These are phyloP conservation scores for Drosophila takahashii DNA, from an alignment of 1,140 invertebrate species.

Conservation along the genomic window DNA sequence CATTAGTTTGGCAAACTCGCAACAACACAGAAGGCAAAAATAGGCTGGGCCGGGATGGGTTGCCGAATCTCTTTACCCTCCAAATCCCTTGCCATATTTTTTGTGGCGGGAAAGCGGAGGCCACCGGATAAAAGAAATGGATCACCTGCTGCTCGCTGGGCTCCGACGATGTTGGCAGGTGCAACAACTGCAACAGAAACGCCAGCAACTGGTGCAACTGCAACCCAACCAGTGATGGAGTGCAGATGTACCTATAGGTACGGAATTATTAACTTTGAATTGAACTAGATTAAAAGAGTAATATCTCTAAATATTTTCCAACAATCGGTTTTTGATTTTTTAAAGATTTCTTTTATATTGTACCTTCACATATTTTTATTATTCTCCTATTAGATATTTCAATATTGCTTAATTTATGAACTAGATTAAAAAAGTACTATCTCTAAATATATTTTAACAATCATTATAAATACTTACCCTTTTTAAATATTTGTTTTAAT, in stretches of 20 bases:
- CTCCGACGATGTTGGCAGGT: slow-evolving; percentile 66
- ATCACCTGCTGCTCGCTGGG: slow-evolving; percentile 74
- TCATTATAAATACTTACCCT: neutral
- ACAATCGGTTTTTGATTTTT: no score
- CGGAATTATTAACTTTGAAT: neutral
- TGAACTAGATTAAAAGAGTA: neutral
- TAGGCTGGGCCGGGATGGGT: slow-evolving; percentile 46
- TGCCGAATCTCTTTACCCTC: slow-evolving; percentile 22
- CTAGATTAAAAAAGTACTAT: no score
- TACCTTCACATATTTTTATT: no score
- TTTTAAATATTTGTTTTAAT: neutral
- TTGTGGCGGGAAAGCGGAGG: slow-evolving; percentile 39
- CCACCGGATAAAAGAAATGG: slow-evolving; percentile 82
- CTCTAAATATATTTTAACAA: neutral
- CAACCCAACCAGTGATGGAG: slow-evolving; percentile 10
- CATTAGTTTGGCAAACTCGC: slow-evolving; percentile 73
- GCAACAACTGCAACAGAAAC: slow-evolving; percentile 61
- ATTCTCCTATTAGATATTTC: no score
- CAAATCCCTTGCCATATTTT: slow-evolving; percentile 32
- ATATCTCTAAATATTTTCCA: no score
- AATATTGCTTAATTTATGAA: no score
- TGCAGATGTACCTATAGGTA: neutral
- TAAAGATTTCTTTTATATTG: no score
- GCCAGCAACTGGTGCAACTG: slow-evolving; percentile 5
- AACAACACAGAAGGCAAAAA: slow-evolving; percentile 50